Conservation (phyloP, 1,140 invertebrate species). For the Saccostrea glomerata region DNA sequence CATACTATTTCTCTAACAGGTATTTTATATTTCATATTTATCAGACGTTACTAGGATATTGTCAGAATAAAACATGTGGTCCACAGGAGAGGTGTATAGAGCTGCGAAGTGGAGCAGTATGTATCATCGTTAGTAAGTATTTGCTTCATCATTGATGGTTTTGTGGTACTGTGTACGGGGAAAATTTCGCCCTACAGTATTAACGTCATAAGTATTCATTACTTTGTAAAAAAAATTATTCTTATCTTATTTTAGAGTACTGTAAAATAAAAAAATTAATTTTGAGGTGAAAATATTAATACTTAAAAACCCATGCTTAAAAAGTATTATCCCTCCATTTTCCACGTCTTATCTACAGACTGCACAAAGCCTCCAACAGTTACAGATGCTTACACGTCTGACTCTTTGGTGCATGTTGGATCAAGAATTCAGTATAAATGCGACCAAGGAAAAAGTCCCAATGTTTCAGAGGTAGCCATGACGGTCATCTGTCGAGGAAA, state of each 20-base stretch:
- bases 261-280: too few relatives aligned
- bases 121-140: conserved; percentile 10
- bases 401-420: conserved; percentile 9
- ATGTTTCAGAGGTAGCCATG: not conserved
- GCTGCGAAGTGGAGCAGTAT: not conserved
- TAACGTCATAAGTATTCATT: too few relatives aligned
- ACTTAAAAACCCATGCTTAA: too few relatives aligned
- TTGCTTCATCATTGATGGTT: not conserved
- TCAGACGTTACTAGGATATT: not conserved
- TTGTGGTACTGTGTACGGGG: too few relatives aligned
- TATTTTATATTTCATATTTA: not conserved
- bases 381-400: not conserved
- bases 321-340: not conserved
- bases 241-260: too few relatives aligned
- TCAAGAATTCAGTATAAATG: not conserved
- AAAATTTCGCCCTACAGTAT: too few relatives aligned
- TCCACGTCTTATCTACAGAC: not conserved
- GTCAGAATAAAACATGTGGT: not conserved
- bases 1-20: not conserved
- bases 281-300: too few relatives aligned
- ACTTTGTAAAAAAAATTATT: too few relatives aligned
- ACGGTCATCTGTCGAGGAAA: conserved; percentile 2
- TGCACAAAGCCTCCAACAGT: not conserved
- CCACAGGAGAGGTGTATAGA: not conserved
- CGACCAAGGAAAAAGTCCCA: conserved; percentile 2